These are phyloP conservation scores for Amphipyra berbera DNA, from an alignment of 2,888 invertebrate genomes.

Conservation along the genomic window DNA sequence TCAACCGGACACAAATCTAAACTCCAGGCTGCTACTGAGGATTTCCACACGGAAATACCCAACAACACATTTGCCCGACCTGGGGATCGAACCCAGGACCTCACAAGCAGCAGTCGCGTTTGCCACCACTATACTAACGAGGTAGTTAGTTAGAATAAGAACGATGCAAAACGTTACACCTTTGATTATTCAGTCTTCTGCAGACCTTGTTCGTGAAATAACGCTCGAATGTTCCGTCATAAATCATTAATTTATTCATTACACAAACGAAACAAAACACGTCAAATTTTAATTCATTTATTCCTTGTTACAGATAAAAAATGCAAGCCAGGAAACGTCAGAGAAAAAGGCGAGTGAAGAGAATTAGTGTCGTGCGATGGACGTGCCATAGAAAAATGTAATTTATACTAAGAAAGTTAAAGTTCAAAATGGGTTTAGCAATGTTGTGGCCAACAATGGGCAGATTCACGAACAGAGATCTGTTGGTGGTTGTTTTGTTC, in stretches of 20 bases:
- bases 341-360: constrained; percentile 79
- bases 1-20: too few relatives aligned
- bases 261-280: constrained; percentile 28
- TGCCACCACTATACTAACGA: too few relatives aligned
- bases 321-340: constrained; percentile 84
- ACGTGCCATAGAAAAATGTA: constrained; percentile 76
- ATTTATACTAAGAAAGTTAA: constrained; percentile 60
- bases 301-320: constrained; percentile 83
- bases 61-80: too few relatives aligned
- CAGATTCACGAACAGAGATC: constrained; percentile 75
- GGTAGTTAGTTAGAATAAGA: too few relatives aligned
- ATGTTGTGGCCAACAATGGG: constrained; percentile 69
- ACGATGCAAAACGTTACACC: too few relatives aligned
- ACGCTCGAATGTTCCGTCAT: constrained; percentile 13
- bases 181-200: neutral
- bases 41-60: too few relatives aligned
- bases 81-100: too few relatives aligned
- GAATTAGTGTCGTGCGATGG: constrained; percentile 75
- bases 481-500: constrained; percentile 80
- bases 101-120: too few relatives aligned
- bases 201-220: neutral
- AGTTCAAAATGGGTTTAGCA: constrained; percentile 74
- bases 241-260: constrained; percentile 33
- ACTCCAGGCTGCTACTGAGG: too few relatives aligned
- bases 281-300: constrained; percentile 41